Conservation (phyloP, 2,888 invertebrate genomes). For the Doris montereyensis region DNA sequence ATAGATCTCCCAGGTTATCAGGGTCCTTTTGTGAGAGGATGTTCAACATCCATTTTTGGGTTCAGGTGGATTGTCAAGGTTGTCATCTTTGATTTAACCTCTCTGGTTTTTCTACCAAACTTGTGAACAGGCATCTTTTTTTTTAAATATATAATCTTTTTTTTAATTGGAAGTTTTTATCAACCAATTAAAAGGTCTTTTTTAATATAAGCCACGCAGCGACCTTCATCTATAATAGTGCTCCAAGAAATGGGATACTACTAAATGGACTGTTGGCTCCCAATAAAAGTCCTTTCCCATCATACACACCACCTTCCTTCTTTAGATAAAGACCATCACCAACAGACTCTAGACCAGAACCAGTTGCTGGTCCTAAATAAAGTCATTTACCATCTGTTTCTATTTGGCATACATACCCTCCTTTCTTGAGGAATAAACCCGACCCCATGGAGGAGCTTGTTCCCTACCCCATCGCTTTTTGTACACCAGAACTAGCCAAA, state of each 20-base stretch:
- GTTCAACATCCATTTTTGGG: no score
- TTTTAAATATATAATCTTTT: no score
- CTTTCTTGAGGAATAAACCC: constrained; percentile 42
- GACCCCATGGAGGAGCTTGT: no score
- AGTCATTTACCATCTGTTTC: constrained; percentile 46
- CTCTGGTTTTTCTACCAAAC: no score
- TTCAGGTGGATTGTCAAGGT: no score
- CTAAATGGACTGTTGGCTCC: constrained; percentile 40
- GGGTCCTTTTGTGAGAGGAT: no score
- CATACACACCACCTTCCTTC: constrained; percentile 36
- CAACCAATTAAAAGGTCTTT: no score
- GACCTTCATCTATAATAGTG: constrained; percentile 22
- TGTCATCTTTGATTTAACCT: no score
- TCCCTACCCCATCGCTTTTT: constrained; percentile 21
- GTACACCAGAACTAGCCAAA: constrained; percentile 36
- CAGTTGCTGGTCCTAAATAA: constrained; percentile 33
- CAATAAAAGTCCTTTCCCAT: constrained; percentile 35
- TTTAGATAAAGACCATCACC: constrained; percentile 44
- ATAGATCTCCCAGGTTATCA: no score
- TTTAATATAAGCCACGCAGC: no score
- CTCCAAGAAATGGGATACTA: constrained; percentile 40
- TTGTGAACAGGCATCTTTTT: no score
- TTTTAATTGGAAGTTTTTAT: no score
- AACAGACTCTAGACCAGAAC: constrained; percentile 35
- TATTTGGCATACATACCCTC: constrained; percentile 42